Evolutionary conservation across 1,140 invertebrate species (phyloP), one percentile per base, ranked within the genome.

Genomic region (Probaryconus sp.): DNA sequence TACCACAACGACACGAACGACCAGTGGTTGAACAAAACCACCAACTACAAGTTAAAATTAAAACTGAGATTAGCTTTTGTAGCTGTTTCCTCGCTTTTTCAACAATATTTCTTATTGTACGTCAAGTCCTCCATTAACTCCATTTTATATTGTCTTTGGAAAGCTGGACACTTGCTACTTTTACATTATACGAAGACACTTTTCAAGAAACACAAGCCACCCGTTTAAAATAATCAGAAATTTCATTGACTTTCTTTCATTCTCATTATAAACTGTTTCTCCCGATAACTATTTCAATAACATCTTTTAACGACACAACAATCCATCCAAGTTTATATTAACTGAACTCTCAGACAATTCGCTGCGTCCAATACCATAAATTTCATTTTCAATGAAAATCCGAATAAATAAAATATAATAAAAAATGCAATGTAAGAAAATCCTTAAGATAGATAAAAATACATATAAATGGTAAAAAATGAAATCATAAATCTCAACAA

Each of bases 1-100:
- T 51, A 74, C 74, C 61, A 35, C 73, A 75, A 75, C 77, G 76
- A 73, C 67, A 53, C 30, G 61, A 69, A 60, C 50, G 77, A 70
- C 70, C 53, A 60, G n/a, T 45, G 64, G 50, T 60, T 33, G 71
- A 68, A 69, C 75, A 51, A 70, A 74, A 75, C 67, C 73, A 42
- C 58, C 38, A 43, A 69, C 69, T 72, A 53, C 33, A 38, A 77
- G 35, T 69, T 65, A 48, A 73, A 77, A 75, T 75, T 75, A 75
- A 75, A 75, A 75, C 65, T 43, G 48, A 67, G 70, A 73, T 73
- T 67, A 30, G 42, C 70, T 61, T 65, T 73, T 65, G 48, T 50
- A 63, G 33, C 43, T 42, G 28, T 50, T 67, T 64, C 35, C 58
- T 55, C 40, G 38, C 35, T 40, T 67, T 71, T 67, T 67, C 61